A percentile compares a stretch with the other conserved stretches of the same genome.
Evolutionary conservation across 2,888 invertebrate species (phyloP).

Genomic region (Allacma fusca): DNA sequence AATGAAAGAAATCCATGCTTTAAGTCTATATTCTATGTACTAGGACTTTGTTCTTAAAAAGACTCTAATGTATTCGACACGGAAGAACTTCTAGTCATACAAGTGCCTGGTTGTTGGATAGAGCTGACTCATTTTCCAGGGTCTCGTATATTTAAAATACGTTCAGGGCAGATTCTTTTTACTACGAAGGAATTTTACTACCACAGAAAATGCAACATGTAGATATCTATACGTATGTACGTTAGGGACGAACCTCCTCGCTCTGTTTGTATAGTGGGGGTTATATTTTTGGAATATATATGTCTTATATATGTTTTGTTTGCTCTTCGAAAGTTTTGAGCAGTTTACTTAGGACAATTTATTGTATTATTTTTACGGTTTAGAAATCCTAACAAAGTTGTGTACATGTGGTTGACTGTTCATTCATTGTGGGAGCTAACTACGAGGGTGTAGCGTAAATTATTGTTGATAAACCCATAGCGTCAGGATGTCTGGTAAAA

Average conservation of each 20-base stretch:
- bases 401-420: slow-evolving; percentile 7
- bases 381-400: slow-evolving; percentile 6
- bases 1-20: slow-evolving; percentile 5
- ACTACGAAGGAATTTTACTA: too few species aligned
- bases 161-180: too few species aligned
- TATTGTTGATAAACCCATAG: slow-evolving; percentile 29
- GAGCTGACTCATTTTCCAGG: too few species aligned
- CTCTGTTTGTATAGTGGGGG: not conserved
- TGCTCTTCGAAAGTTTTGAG: not conserved
- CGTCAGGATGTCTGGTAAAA: slow-evolving; percentile 32
- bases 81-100: too few species aligned
- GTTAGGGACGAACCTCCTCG: too few species aligned
- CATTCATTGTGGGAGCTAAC: slow-evolving; percentile 21
- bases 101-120: too few species aligned
- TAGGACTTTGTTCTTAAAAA: slow-evolving; percentile 3
- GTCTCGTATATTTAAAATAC: too few species aligned
- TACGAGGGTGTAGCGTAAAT: slow-evolving; percentile 36
- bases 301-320: not conserved
- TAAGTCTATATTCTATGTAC: too few species aligned
- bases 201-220: too few species aligned
- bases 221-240: too few species aligned
- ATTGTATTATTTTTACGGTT: slow-evolving; percentile 16
- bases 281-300: not conserved
- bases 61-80: not conserved
- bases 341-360: slow-evolving; percentile 23